Percentiles rank a stretch among this genome's conserved stretches.
These are phyloP conservation scores for Torymus tubicola DNA, from an alignment of 2,888 invertebrate genomes.

Conservation along the genomic window DNA sequence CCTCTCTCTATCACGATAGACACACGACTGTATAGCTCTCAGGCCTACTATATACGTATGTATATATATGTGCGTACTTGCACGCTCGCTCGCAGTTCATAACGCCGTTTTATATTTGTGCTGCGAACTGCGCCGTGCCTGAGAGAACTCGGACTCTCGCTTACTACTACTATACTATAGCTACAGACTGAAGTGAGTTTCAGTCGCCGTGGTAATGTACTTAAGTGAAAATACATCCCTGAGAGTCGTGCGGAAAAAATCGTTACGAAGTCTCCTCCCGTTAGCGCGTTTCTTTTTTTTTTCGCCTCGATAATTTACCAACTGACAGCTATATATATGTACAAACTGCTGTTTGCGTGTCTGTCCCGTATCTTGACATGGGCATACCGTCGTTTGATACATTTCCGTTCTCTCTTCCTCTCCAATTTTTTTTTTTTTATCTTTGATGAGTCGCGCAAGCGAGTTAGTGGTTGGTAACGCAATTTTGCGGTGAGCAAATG, in stretches of 20 bases:
- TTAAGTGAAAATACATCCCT: conserved; percentile 40
- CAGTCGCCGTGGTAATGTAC: conserved; percentile 21
- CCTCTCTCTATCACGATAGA: no score
- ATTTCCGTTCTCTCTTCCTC: no score
- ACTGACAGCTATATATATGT: no score
- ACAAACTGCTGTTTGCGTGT: not conserved
- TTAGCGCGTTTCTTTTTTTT: not conserved
- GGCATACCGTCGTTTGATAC: no score
- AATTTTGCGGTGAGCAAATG: conserved; percentile 46
- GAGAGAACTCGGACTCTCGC: not conserved
- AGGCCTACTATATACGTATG: not conserved
- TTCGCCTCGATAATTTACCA: not conserved
- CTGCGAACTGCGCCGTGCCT: no score
- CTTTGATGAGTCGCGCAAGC: no score
- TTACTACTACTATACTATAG: no score
- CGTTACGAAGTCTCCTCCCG: not conserved
- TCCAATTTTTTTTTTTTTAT: not conserved
- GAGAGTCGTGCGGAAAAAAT: conserved; percentile 26
- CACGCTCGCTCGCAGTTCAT: not conserved
- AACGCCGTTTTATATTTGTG: conserved; percentile 14
- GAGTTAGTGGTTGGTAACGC: conserved; percentile 27
- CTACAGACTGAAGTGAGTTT: not conserved
- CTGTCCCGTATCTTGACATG: no score
- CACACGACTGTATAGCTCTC: not conserved
- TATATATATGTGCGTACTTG: no score